These are phyloP conservation scores for Eilema sororculum DNA, from an alignment of 2,888 invertebrate species.

Conservation along the genomic window DNA sequence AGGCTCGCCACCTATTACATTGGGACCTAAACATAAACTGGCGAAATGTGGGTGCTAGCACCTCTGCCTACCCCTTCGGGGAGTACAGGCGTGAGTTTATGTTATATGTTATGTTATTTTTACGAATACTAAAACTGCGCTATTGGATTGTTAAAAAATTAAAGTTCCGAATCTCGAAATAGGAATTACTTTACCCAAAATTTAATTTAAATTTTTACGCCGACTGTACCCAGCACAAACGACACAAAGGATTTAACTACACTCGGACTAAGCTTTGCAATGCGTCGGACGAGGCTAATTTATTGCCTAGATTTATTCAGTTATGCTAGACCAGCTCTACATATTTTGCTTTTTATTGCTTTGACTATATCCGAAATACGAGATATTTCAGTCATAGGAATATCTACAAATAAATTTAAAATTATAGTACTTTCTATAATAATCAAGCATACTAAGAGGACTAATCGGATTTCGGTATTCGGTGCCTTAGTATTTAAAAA, in stretches of 20 bases:
- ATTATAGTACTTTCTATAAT: too few species aligned
- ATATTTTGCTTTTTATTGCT: neutral
- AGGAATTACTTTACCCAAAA: neutral
- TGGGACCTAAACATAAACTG: too few species aligned
- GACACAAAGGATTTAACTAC: constrained; percentile 5
- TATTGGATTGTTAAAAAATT: too few species aligned
- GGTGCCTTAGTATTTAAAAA: too few species aligned
- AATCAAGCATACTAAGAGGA: too few species aligned
- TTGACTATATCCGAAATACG: neutral
- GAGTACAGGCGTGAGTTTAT: too few species aligned
- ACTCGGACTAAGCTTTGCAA: neutral
- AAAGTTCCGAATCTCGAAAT: neutral
- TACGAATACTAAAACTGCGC: too few species aligned
- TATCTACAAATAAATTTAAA: neutral
- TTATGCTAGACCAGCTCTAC: neutral
- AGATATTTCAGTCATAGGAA: neutral
- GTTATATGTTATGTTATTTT: too few species aligned
- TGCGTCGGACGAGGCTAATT: neutral
- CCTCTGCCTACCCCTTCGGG: too few species aligned
- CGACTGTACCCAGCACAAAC: neutral
- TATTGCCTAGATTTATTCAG: neutral
- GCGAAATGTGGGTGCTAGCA: too few species aligned
- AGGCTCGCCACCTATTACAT: too few species aligned
- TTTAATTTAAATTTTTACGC: neutral
- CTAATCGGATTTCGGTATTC: too few species aligned